phyloP scores from a whole-genome alignment of 2,797 vertebrate genomes.

The Rhynchotus rufescens region DNA sequence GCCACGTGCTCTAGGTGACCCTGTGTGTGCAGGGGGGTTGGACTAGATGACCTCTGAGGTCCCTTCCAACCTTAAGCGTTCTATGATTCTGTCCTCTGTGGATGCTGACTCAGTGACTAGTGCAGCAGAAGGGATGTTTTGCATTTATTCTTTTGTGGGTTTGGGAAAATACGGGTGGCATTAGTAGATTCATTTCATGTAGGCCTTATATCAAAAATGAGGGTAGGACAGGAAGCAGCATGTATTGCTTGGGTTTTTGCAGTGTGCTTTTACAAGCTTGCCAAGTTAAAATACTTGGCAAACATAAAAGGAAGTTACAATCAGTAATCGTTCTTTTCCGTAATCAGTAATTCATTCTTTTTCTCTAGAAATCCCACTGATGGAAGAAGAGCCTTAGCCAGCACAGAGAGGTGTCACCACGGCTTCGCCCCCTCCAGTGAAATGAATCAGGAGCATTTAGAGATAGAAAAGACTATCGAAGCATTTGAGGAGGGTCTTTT shows the following conservation, averaged over 20 bases:
- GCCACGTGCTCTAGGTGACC: no score
- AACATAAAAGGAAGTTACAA: background rate
- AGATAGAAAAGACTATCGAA: constrained; percentile 60
- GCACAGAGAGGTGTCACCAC: background rate
- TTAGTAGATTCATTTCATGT: background rate
- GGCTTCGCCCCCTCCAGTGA: background rate
- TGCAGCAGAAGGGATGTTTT: background rate
- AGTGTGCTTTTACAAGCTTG: background rate
- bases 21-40: no score
- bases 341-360: constrained; percentile 30
- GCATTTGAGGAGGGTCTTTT: constrained; percentile 34
- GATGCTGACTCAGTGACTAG: background rate
- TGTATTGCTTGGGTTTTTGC: background rate
- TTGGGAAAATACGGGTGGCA: background rate
- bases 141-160: background rate
- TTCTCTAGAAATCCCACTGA: constrained; percentile 86
- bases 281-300: background rate
- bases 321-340: background rate
- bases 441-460: constrained; percentile 37
- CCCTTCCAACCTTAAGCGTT: no score
- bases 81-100: background rate
- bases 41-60: no score
- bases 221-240: background rate
- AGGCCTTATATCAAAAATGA: background rate
- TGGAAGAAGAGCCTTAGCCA: constrained; percentile 84